Conservation (phyloP, 2,113 vertebrate genomes). For the Dendrocopos noguchii region DNA sequence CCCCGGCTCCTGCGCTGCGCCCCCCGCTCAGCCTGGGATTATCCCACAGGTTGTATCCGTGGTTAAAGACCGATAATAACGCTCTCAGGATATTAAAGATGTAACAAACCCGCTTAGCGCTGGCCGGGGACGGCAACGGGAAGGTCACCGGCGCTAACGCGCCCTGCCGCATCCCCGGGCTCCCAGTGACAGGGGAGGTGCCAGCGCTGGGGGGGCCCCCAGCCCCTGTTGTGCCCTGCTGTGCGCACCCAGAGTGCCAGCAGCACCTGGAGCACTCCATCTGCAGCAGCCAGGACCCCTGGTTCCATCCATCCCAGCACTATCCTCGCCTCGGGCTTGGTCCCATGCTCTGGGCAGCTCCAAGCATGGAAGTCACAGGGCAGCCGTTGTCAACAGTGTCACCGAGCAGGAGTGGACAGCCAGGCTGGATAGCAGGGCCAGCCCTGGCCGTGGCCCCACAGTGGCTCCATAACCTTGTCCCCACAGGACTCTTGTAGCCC, state of each 20-base stretch:
- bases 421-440: neutral
- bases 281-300: accelerated
- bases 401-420: neutral
- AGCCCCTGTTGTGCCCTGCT: accelerated
- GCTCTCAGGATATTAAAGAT: conserved; percentile 70
- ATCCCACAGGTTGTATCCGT: conserved; percentile 65
- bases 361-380: accelerated
- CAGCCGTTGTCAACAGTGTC: neutral
- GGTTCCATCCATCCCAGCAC: accelerated
- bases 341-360: accelerated
- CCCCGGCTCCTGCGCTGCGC: accelerated
- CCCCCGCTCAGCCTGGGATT: conserved; percentile 42
- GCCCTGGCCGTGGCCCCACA: neutral
- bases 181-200: neutral
- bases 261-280: accelerated
- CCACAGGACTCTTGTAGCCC: neutral
- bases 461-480: conserved; percentile 47
- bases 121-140: conserved; percentile 15
- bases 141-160: conserved; percentile 41
- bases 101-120: conserved; percentile 65
- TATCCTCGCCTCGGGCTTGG: accelerated
- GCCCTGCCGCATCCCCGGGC: neutral
- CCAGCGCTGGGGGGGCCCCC: accelerated
- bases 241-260: neutral
- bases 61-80: conserved; percentile 61